A percentile compares a stretch with the other conserved stretches of the same genome.
Evolutionary conservation across 2,113 vertebrate species (phyloP).

Genomic region (Cyanoramphus novaezelandiae): DNA sequence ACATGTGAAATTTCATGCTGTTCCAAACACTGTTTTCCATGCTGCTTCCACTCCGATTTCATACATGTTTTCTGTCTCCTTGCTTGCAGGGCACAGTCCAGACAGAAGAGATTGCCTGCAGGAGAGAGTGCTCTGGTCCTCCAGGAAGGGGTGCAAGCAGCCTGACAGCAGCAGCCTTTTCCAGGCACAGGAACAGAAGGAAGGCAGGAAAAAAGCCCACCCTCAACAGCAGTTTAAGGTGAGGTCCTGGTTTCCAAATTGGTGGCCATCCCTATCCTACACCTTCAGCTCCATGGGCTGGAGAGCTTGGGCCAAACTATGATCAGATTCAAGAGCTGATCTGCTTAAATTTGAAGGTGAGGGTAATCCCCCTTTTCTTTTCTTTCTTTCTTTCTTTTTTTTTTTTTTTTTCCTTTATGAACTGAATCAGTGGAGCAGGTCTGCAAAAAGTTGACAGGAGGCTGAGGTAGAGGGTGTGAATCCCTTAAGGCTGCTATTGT

Average conservation of each 20-base stretch:
- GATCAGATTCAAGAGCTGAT: neutral
- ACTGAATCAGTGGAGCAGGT: neutral
- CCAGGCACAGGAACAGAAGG: neutral
- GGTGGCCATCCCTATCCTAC: too few relatives aligned
- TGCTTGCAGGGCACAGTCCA: neutral
- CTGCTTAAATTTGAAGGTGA: neutral
- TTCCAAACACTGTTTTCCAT: neutral
- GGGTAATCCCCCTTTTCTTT: fast-evolving
- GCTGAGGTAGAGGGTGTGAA: constrained; percentile 49
- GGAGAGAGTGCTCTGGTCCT: fast-evolving
- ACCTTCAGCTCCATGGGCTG: neutral
- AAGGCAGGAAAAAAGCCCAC: neutral
- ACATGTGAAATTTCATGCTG: neutral
- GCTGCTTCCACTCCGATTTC: neutral
- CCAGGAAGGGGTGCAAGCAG: neutral
- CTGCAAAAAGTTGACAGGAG: neutral
- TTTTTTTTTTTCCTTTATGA: neutral
- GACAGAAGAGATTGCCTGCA: neutral
- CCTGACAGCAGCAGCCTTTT: neutral
- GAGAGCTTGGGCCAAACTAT: neutral
- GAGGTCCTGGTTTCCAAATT: neutral
- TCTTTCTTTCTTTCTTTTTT: fast-evolving
- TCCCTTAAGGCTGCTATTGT: constrained; percentile 28
- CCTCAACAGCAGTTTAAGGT: neutral
- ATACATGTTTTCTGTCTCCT: neutral